Base-by-base conservation (phyloP, 2,888 invertebrate genomes). In the Sarcophaga rosellei region DNA sequence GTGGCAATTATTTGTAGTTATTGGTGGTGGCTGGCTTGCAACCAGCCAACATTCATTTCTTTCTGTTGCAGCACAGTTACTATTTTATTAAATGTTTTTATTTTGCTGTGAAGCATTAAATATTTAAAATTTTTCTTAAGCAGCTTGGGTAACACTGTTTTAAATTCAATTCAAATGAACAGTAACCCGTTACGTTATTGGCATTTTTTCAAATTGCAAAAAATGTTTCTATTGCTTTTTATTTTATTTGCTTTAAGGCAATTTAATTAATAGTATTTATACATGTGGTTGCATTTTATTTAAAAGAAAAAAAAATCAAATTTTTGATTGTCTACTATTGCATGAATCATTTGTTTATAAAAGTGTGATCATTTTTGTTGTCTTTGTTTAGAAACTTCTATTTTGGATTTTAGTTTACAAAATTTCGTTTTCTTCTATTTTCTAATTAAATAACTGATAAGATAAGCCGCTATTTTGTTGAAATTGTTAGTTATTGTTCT, bases 161-260 rank as follows among this genome's bases (percentile, higher is more conserved):
- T 53, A 53, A 15, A 53, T 53, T 53, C 17, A 53, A 53, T 53
- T 53, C 53, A 53, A 53, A 53, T 53, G 15, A 15, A 15, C 15
- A 47, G 15, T 15, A 47, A 4, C 11, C 47, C 75, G 84, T 79
- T 84, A 70, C 79, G 75, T 70, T 69, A 57, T 65, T 80, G 84
- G 84, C 79, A 75, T 66, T 62, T 84, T 80, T 70, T 74, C 68
- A 83, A 78, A 78, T 15, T 0, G 2, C 15, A 53, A 53, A 53
- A 15, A 53, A 47, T 47, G 47, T 47, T 15, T 47, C 15, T 47
- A 1, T 47, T 47, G 47, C 4, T 47, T 47, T 47, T 1, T 1
- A 15, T 47, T 47, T 15, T 47, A 47, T 35, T 35, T 1, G 47
- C 4, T 47, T 47, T 47, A 11, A 47, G 47, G 11, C 11, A 47